Conservation (phyloP, 2,113 vertebrate genomes). For the Holacanthus passer region DNA sequence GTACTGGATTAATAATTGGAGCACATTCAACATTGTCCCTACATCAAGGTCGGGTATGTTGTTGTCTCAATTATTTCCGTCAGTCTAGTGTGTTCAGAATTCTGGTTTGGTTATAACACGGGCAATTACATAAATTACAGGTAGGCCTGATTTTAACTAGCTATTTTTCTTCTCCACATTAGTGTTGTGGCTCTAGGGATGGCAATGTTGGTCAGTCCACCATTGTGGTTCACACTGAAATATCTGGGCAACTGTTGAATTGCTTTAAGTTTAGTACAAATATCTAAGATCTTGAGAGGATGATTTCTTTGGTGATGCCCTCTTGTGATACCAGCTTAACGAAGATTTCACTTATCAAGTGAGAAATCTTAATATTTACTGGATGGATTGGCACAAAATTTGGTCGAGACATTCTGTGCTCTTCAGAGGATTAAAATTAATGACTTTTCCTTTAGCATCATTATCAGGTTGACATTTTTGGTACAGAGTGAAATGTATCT, state of each 20-base stretch:
- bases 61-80: neutral
- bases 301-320: neutral
- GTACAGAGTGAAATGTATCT: neutral
- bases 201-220: neutral
- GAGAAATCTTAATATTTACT: neutral
- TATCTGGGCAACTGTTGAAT: neutral
- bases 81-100: neutral
- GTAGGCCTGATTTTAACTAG: neutral
- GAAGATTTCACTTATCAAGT: neutral
- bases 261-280: too few relatives aligned
- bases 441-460: neutral
- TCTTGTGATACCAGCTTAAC: neutral
- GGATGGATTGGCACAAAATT: neutral
- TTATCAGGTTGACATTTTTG: neutral
- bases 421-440: neutral
- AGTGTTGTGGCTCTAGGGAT: neutral
- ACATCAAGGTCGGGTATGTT: neutral
- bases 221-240: neutral
- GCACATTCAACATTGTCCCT: neutral
- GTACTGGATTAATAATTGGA: conserved; percentile 12
- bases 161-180: neutral
- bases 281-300: neutral
- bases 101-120: neutral
- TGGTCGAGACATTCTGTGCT: neutral
- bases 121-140: neutral